Percentiles rank a stretch among this genome's conserved stretches.
Conservation (phyloP, 2,113 vertebrate genomes). For the Verasper variegatus region DNA sequence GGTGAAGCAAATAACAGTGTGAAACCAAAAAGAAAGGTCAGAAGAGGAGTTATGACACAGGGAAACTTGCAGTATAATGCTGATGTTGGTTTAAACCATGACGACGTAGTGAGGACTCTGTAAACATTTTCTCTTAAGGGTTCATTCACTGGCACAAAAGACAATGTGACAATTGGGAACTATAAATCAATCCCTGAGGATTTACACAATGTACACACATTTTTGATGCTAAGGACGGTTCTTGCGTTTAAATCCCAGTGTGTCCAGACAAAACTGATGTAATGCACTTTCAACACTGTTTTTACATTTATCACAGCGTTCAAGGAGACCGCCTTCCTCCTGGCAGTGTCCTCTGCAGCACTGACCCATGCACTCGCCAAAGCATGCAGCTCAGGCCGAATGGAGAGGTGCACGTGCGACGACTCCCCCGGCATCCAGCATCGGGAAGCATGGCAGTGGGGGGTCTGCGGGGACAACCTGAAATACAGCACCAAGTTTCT, state of each 20-base stretch:
- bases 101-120: slow-evolving; percentile 41
- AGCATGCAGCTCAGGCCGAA: slow-evolving; percentile 94
- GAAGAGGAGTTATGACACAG: slow-evolving; percentile 53
- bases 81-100: slow-evolving; percentile 54
- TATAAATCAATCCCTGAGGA: not conserved
- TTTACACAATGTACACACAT: not conserved
- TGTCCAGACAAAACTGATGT: not conserved
- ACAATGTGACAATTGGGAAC: not conserved
- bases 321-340: slow-evolving; percentile 96
- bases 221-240: not conserved
- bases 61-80: slow-evolving; percentile 45
- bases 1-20: slow-evolving; percentile 73
- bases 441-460: slow-evolving; percentile 98
- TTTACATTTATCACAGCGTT: slow-evolving; percentile 84
- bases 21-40: slow-evolving; percentile 57
- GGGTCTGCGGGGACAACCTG: slow-evolving; percentile 96
- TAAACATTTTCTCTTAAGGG: slow-evolving; percentile 43
- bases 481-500: slow-evolving; percentile 98
- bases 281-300: not conserved
- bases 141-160: not conserved
- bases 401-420: slow-evolving; percentile 98
- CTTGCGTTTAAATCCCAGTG: not conserved
- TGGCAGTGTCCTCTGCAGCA: slow-evolving; percentile 92
- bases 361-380: slow-evolving; percentile 94
- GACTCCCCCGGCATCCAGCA: slow-evolving; percentile 96